Base-by-base conservation (phyloP, 2,113 vertebrate species). In the Oncorhynchus nerka region DNA sequence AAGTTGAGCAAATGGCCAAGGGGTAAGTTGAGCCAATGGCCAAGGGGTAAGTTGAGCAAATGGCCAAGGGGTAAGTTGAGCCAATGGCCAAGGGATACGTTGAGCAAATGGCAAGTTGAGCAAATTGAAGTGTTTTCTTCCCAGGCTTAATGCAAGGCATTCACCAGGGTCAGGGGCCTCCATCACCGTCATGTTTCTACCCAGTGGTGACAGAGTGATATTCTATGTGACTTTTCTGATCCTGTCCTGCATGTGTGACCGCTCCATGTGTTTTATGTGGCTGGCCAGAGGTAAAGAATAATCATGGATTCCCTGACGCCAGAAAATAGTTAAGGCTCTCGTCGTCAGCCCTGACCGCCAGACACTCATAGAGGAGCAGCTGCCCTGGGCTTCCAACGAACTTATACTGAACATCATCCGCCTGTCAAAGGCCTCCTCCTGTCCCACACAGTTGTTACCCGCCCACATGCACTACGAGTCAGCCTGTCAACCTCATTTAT, bases 321-420 rank as follows among this genome's bases (percentile, higher is more conserved):
- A 6, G 19, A 32, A 75, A 74, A 85, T 83, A 87, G 84, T 83
- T 81, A 86, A 73, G 24, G 28, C 48, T 76, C 71, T 81, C 62
- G 73, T 86, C 83, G 81, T 84, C 77, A 78, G 82, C 62, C 79
- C 20, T 9, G 71, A 66, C 81, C 73, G 79, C 79, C 86, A 74
- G 16, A 87, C 84, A 88, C 73, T 84, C 75, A 73, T 69, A 85
- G 70, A 22, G 22, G 75, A 82, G 77, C 77, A 82, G 81, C 85
- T 81, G 79, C 83, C 83, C 32, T 64, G 30, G 79, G 78, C 74
- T 72, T 77, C 73, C 69, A 39, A 30, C 0, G 28, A 71, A 80
- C 24, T 11, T 48, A 78, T 22, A 8, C 6, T 34, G 34, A 82
- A 68, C 75, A 85, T 87, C 86, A 82, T 69, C 71, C 70, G 71